Evolutionary conservation across 2,888 invertebrate species (phyloP).

Genomic region (Standfussiana lucernea): DNA sequence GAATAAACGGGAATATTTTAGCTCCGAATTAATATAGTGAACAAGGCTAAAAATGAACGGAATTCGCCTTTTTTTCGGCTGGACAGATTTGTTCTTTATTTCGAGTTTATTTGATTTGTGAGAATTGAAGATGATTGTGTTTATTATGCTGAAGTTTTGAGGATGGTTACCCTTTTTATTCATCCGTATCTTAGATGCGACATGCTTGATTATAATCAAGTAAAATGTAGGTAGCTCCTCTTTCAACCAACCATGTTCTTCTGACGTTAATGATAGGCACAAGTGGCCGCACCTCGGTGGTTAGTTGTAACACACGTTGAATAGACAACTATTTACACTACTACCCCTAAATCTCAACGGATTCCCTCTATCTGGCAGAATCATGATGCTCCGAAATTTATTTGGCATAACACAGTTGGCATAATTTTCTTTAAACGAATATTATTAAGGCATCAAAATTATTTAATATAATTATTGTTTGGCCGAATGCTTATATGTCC

Average conservation of each 20-base stretch:
- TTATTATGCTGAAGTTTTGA: conserved; percentile 17
- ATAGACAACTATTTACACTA: too few relatives aligned
- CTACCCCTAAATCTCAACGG: too few relatives aligned
- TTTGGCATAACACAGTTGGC: too few relatives aligned
- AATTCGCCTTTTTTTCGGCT: conserved; percentile 69
- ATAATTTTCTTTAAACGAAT: too few relatives aligned
- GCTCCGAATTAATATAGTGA: conserved; percentile 78
- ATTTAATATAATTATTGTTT: too few relatives aligned
- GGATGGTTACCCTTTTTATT: not conserved
- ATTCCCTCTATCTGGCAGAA: too few relatives aligned
- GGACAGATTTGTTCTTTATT: conserved; percentile 68
- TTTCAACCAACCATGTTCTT: not conserved
- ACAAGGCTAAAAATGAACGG: conserved; percentile 72
- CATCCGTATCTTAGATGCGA: not conserved
- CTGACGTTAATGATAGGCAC: not conserved
- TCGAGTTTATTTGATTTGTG: conserved; percentile 68
- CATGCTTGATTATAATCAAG: not conserved
- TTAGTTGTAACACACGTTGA: too few relatives aligned
- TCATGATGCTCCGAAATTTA: too few relatives aligned
- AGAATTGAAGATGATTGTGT: conserved; percentile 42
- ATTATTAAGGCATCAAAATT: too few relatives aligned
- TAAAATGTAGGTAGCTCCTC: not conserved
- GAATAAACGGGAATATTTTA: conserved; percentile 75
- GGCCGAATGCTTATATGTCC: too few relatives aligned
- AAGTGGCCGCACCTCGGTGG: not conserved